Conservation (phyloP, 2,888 invertebrate species). For the Cantharis rustica region DNA sequence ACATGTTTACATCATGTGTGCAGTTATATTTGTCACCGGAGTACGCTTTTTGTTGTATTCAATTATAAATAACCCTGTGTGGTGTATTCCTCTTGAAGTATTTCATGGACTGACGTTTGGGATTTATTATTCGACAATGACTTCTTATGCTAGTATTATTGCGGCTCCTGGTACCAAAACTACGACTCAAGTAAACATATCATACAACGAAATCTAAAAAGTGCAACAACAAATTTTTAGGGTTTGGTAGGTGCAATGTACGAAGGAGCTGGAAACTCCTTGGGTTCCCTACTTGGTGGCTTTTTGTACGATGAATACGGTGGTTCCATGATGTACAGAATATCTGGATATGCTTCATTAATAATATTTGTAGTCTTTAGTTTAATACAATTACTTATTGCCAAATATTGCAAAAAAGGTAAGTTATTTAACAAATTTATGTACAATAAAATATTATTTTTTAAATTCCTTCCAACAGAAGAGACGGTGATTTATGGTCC, state of each 20-base stretch:
- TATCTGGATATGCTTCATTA: neutral
- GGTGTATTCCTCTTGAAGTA: constrained; percentile 82
- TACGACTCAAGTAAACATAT: constrained; percentile 74
- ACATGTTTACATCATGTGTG: constrained; percentile 80
- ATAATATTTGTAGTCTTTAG: neutral
- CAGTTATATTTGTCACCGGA: constrained; percentile 80
- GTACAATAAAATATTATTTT: neutral
- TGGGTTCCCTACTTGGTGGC: constrained; percentile 82
- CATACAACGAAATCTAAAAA: neutral
- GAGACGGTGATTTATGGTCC: neutral
- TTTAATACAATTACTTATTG: neutral
- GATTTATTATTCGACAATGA: constrained; percentile 85
- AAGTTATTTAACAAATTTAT: neutral
- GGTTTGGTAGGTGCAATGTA: constrained; percentile 88
- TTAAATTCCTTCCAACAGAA: neutral
- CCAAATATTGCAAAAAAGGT: neutral
- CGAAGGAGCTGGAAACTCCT: constrained; percentile 83
- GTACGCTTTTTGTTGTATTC: constrained; percentile 84
- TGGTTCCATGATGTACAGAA: neutral
- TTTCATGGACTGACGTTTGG: constrained; percentile 89
- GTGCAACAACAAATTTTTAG: constrained; percentile 53
- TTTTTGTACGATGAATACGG: constrained; percentile 59
- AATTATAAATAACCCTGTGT: constrained; percentile 78
- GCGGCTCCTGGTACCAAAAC: constrained; percentile 85
- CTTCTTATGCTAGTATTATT: constrained; percentile 83